Evolutionary conservation across 2,888 invertebrate genomes (phyloP), one percentile per base, ranked within the genome.

Genomic region (Torymus aiolomorphi): DNA sequence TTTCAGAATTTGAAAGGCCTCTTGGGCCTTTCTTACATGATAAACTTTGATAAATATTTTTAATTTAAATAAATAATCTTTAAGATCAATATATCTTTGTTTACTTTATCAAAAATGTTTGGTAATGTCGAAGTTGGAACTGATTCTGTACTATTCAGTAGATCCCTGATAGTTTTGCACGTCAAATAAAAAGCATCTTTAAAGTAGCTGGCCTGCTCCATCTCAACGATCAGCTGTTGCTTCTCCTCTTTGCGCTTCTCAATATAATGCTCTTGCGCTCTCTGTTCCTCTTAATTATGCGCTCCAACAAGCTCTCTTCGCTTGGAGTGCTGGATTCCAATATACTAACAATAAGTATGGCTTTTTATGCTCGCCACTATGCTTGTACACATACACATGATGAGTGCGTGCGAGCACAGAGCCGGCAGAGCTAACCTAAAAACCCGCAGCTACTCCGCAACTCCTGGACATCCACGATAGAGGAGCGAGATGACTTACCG

Each of bases 41-140:
- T 95, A 97, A 73, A 95, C 94, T 78, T 96, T 94, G 2, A 97
- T 91, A 89, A 96, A 96, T 87, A 96, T 93, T 59, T 95, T 94
- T 14, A 96, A 96, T 80, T 95, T 94, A 0, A 96, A 94, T 24
- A 97, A 92, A 91, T 95, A 95, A 87, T 95, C 87, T 96, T 96
- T 80, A 97, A 89, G 81, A 94, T 93, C 85, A 95, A 93, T 31
- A 96, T 93, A 86, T 96, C 94, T 84, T 94, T 92, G 77, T 94
- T 94, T 16, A 95, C 93, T 67, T 92, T 92, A 81, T 94, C 94
- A 86, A 96, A 95, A 84, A 94, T 92, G 70, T 91, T 91, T 2
- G 93, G 92, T 69, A 94, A 89, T 61, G 92, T 86, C 76, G 92
- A 88, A 76, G 90, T 88, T 86, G 94, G 91, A 80, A 93, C 87